These are phyloP conservation scores for Grammomys dolichurus DNA, from an alignment of 2,113 vertebrate genomes.

Conservation along the genomic window DNA sequence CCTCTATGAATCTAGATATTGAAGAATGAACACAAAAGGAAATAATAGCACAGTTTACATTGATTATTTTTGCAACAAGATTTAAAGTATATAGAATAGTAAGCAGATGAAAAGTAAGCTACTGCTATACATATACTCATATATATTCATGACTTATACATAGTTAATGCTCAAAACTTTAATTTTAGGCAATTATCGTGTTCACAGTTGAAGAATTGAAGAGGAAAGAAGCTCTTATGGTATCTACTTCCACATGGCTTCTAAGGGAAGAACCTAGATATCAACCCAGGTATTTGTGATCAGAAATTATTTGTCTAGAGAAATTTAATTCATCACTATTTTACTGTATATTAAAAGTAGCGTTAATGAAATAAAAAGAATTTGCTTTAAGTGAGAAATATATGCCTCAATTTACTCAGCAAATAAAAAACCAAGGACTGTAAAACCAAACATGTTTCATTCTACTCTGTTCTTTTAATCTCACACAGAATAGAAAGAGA, in stretches of 20 bases:
- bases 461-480: slow-evolving; percentile 43
- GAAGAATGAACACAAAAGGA: not conserved
- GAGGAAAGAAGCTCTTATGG: not conserved
- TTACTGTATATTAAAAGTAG: not conserved
- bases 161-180: not conserved
- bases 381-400: not conserved
- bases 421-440: slow-evolving; percentile 18
- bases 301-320: not conserved
- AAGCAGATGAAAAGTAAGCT: not conserved
- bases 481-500: slow-evolving; percentile 18
- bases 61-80: not conserved
- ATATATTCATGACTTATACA: not conserved
- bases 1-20: not conserved
- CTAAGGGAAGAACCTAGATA: not conserved
- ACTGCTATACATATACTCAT: not conserved
- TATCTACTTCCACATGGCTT: not conserved
- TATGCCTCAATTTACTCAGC: not conserved
- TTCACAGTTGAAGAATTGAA: not conserved
- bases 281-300: not conserved
- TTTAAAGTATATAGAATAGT: not conserved
- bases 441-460: slow-evolving; percentile 8
- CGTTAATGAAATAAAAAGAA: not conserved
- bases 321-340: not conserved
- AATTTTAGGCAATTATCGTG: not conserved
- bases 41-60: not conserved